Base-by-base conservation (phyloP, 2,797 vertebrate genomes). In the Lutjanus campechanus region DNA sequence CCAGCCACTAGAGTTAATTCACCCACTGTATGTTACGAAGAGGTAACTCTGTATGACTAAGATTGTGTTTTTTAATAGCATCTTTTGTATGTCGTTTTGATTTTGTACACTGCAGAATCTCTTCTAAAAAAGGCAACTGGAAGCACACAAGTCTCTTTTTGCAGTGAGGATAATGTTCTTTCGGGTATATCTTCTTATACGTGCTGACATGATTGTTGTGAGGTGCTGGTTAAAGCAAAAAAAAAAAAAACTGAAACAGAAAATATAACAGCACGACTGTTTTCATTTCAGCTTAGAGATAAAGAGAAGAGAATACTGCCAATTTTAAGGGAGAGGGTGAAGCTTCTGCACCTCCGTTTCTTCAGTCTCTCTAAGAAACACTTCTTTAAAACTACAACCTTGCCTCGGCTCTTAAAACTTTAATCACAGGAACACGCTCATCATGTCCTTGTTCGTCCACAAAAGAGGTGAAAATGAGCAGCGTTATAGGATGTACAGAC, bases 401-500 rank as follows among this genome's bases (percentile, higher is more conserved):
- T 10, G 19, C 44, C 41, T 41, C 25, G 4, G 49, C 54, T 40
- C 15, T 60, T 17, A 51, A 43, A 16, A 22, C 46, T 51, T 19
- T 1, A 13, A 20, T 20, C 59, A 40, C 20, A 72, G 20, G 29
- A 17, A 40, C 7, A 40, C 19, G n/a, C 17, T 55, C 40, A 13
- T 55, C 40, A 1, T 25, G 44, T 41, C 77, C 49, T 70, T 47
- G 13, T 5, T 47, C 20, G n/a, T 16, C 49, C 40, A 22, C n/a
- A 60, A 41, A 49, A 20, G 36, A 49, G 46, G 44, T 43, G 55
- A 60, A 58, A 55, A 73, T 46, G n/a, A 51, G 11, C 47, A 44
- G 47, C 7, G 40, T 36, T 25, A 46, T 11, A 47, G 29, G 36
- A 46, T n/a, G 58, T 7, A 58, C 7, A 58, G 12, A 63, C 40